A percentile compares a stretch with the other conserved stretches of the same genome.
phyloP scores from a whole-genome alignment of 2,113 vertebrate species.

The Cephalopterus ornatus region DNA sequence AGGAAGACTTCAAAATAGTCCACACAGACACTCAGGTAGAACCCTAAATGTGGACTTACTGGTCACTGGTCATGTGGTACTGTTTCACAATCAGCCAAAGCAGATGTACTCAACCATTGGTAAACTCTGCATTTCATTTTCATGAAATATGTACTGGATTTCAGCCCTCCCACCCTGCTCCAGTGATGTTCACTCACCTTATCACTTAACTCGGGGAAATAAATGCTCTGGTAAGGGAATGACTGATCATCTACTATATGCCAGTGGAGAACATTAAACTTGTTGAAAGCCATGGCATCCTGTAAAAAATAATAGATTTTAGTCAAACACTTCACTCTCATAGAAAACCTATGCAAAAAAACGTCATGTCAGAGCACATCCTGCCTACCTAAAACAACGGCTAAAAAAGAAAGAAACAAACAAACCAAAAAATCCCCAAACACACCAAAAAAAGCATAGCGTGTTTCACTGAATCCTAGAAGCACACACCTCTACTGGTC shows the following conservation, averaged over 20 bases:
- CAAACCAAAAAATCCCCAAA: background rate
- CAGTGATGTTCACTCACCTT: slow-evolving; percentile 74
- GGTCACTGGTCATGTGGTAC: background rate
- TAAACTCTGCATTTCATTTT: background rate
- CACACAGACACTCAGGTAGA: background rate
- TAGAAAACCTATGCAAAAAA: background rate
- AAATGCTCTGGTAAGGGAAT: slow-evolving; percentile 89
- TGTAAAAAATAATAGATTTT: slow-evolving; percentile 51
- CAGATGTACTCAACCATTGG: background rate
- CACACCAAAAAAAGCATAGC: background rate
- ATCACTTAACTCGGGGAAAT: slow-evolving; percentile 88
- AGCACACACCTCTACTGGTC: background rate
- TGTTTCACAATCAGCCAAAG: background rate
- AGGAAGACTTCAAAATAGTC: background rate
- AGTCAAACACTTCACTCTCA: background rate
- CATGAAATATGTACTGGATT: background rate
- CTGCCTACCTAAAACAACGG: background rate
- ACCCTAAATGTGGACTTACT: background rate
- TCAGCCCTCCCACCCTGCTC: background rate
- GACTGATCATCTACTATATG: slow-evolving; percentile 94
- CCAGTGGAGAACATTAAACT: slow-evolving; percentile 97
- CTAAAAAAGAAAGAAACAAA: background rate
- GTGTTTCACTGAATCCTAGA: background rate
- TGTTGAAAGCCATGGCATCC: slow-evolving; percentile 98
- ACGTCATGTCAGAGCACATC: background rate